Evolutionary conservation across 2,888 invertebrate genomes (phyloP), one percentile per base, ranked within the genome.

Genomic region (Yponomeuta sedellus): DNA sequence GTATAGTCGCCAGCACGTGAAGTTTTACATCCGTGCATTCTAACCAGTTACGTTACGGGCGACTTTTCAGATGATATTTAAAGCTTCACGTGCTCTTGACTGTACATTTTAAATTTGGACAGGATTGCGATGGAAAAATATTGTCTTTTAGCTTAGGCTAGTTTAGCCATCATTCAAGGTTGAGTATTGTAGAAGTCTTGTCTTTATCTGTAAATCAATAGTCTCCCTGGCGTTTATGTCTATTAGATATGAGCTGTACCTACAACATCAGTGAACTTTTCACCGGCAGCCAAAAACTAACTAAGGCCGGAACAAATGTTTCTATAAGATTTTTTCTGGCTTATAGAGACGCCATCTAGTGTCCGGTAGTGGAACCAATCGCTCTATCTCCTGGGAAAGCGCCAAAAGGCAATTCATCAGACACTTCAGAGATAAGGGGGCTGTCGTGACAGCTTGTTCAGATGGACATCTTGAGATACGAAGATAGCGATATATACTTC

Each of bases 371-470:
- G 40, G 66, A 62, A 66, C 68, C 56, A 66, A 61, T 12, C 63
- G 4, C 56, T 57, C 67, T 74, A 72, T 72, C 72, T 67, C 72
- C 72, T 77, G 75, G 74, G 77, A 78, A 77, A 73, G 70, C 68
- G 68, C 69, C 70, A 65, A 61, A 44, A 40, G 58, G 63, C 52
- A 66, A 68, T 68, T 66, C 68, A 66, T 71, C 66, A 73, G 71
- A 71, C 75, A 73, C 74, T 77, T 68, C 69, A 74, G 56, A 75
- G 79, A 79, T 79, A 77, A 75, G 72, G 70, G 72, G 69, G 68
- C 71, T 74, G 72, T 76, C 76, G 73, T 77, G 79, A 77, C 78
- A 75, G 78, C 78, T 77, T 70, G 75, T 75, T 74, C 74, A 79
- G 80, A 80, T 79, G 75, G 71, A 73, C 72, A 73, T 73, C 63